phyloP scores from a whole-genome alignment of 2,888 invertebrate genomes.

The Andrena minutula region DNA sequence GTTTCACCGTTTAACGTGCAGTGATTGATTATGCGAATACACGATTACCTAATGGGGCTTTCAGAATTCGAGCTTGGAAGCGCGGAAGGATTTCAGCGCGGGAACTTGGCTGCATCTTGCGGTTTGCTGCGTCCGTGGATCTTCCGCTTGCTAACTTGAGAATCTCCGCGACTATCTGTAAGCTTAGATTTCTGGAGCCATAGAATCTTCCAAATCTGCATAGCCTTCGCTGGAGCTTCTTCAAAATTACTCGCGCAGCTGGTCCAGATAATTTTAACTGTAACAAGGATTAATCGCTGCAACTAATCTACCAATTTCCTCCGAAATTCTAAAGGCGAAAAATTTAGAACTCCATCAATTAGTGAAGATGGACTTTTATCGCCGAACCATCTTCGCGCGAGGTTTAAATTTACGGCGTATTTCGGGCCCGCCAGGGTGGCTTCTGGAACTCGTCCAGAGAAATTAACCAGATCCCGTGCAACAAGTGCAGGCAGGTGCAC shows the following conservation, averaged over 20 bases:
- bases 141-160: not conserved
- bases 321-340: no score
- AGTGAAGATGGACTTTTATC: no score
- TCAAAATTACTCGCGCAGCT: no score
- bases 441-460: slow-evolving; percentile 34
- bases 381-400: no score
- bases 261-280: no score
- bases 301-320: no score
- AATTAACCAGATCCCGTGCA: slow-evolving; percentile 2
- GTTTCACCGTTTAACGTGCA: slow-evolving; percentile 76
- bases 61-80: slow-evolving; percentile 19
- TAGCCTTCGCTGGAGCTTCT: no score
- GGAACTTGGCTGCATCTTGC: slow-evolving; percentile 22
- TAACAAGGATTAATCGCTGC: no score
- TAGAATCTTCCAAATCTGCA: no score
- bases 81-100: slow-evolving; percentile 28
- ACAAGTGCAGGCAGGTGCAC: slow-evolving; percentile 46
- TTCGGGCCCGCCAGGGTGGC: not conserved
- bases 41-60: slow-evolving; percentile 74
- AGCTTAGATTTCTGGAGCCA: no score
- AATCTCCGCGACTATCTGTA: no score
- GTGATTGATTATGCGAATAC: slow-evolving; percentile 82
- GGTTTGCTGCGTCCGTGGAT: slow-evolving; percentile 11
- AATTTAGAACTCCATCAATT: no score
- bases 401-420: slow-evolving; percentile 2